Evolutionary conservation across 2,113 vertebrate species (phyloP).

Genomic region (Erinaceus europaeus): DNA sequence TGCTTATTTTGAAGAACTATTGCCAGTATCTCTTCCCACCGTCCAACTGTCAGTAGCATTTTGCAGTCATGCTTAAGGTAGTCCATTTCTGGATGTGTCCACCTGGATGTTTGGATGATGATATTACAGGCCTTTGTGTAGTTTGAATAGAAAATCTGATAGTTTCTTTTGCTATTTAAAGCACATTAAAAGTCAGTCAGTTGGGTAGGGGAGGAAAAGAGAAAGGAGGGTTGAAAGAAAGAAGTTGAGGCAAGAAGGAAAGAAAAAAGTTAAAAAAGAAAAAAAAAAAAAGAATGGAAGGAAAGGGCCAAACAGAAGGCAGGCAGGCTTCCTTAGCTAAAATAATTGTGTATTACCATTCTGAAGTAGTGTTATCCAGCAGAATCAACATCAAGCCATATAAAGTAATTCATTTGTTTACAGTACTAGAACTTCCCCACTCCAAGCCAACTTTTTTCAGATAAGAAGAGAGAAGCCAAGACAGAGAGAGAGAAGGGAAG

Average conservation of each 20-base stretch:
- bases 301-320: not conserved
- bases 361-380: not conserved
- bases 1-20: constrained; percentile 20
- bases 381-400: not conserved
- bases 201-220: too few species aligned
- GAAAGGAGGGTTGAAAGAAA: rapidly evolving
- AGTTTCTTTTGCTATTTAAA: not conserved
- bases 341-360: not conserved
- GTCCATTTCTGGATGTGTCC: not conserved
- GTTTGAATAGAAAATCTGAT: not conserved
- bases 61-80: not conserved
- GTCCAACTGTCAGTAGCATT: constrained; percentile 27
- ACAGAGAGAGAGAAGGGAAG: too few species aligned
- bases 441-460: too few species aligned
- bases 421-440: too few species aligned
- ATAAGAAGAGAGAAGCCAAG: too few species aligned
- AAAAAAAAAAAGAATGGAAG: not conserved
- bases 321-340: not conserved
- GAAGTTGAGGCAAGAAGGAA: too few species aligned
- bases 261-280: too few species aligned
- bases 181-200: not conserved
- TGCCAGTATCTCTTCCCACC: constrained; percentile 31
- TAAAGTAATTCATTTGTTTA: too few species aligned
- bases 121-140: not conserved
- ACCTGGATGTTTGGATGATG: not conserved